phyloP scores from a whole-genome alignment of 2,113 vertebrate genomes.

The Lagopus muta region DNA sequence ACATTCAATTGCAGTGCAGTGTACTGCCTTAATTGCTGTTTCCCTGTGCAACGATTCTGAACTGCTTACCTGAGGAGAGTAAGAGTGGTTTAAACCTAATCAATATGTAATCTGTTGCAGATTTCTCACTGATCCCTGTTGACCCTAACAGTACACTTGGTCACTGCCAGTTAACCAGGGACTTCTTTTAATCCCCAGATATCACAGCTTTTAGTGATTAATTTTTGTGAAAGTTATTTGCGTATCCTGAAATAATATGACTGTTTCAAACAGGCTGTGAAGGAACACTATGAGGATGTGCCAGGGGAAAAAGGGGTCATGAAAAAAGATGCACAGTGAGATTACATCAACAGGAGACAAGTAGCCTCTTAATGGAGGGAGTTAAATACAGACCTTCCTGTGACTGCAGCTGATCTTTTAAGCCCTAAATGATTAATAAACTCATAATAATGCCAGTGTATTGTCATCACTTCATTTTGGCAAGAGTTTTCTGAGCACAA shows the following conservation, averaged over 20 bases:
- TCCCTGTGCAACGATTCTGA: not conserved
- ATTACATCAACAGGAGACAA: not conserved
- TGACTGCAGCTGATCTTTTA: not conserved
- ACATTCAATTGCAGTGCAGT: not conserved
- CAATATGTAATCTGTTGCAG: not conserved
- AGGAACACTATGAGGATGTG: not conserved
- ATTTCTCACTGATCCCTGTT: not conserved
- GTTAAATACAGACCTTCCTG: not conserved
- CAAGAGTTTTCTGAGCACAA: not conserved
- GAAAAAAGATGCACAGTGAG: not conserved
- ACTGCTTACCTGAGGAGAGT: not conserved
- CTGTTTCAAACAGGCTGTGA: not conserved
- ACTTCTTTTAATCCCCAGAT: not conserved
- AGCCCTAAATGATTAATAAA: not conserved
- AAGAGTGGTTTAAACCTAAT: not conserved
- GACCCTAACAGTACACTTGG: not conserved
- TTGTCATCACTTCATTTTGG: not conserved
- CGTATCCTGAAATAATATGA: not conserved
- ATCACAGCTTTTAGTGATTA: not conserved
- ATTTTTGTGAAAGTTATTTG: not conserved
- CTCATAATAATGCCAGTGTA: not conserved
- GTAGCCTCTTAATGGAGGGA: not conserved
- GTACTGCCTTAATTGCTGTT: not conserved
- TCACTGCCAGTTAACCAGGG: not conserved
- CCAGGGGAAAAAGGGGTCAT: not conserved